Evolutionary conservation across 2,113 vertebrate species (phyloP).

Genomic region (Hemiprocne comata): DNA sequence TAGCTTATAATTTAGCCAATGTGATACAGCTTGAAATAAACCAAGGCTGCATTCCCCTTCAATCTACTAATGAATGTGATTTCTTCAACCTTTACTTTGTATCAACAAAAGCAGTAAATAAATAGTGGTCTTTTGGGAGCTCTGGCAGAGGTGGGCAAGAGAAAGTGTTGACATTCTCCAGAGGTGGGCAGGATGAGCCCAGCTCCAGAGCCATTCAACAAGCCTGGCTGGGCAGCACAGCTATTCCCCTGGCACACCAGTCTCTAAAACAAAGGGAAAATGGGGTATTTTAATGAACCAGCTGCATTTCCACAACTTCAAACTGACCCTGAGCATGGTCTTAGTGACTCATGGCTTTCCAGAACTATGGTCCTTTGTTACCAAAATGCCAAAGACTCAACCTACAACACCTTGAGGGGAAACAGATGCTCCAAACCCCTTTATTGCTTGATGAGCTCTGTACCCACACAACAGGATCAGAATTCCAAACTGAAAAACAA

Average conservation of each 20-base stretch:
- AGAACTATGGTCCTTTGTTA: background rate
- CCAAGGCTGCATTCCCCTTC: background rate
- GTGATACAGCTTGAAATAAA: background rate
- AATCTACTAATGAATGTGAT: background rate
- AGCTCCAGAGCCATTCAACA: background rate
- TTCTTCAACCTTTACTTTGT: background rate
- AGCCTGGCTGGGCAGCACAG: background rate
- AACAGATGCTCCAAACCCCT: background rate
- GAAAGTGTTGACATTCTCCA: background rate
- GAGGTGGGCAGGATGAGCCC: background rate
- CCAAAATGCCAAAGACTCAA: background rate
- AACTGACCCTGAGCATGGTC: background rate
- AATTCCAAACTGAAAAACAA: background rate
- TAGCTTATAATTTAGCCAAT: background rate
- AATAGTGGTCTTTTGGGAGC: background rate
- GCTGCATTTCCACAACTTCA: background rate
- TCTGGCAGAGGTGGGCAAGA: background rate
- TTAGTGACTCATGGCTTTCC: background rate
- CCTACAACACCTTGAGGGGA: background rate
- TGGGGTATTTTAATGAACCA: background rate
- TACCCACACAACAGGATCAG: accelerated
- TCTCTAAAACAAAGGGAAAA: background rate
- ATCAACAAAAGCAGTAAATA: background rate
- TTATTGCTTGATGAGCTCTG: background rate
- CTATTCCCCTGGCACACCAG: background rate